Percentiles rank a stretch among this genome's conserved stretches.
phyloP scores from a whole-genome alignment of 1,140 invertebrate species.

The Cheumatopsyche charites region DNA sequence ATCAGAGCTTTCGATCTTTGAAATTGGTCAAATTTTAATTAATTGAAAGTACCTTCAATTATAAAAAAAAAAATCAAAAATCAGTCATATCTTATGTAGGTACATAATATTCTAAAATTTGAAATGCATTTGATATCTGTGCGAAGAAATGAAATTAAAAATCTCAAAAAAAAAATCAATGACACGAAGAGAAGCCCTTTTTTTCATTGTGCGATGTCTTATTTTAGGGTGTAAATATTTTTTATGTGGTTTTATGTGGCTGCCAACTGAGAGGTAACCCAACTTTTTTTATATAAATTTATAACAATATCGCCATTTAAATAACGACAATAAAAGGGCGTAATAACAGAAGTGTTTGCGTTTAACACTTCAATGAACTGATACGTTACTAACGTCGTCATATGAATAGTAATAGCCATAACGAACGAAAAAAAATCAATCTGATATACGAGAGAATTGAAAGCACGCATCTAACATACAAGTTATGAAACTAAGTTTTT shows the following conservation, averaged over 20 bases:
- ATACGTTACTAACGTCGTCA: not conserved
- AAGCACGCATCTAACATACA: too few relatives aligned
- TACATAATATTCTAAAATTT: too few relatives aligned
- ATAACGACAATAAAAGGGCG: conserved; percentile 11
- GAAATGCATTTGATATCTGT: too few relatives aligned
- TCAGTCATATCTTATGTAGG: too few relatives aligned
- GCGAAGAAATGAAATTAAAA: conserved; percentile 8
- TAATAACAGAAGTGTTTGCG: conserved; percentile 18
- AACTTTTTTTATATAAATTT: conserved; percentile 8
- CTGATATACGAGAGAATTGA: too few relatives aligned
- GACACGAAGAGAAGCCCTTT: too few relatives aligned
- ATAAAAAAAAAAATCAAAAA: too few relatives aligned
- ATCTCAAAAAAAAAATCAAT: not conserved
- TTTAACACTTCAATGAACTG: conserved; percentile 22
- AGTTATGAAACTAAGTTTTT: not conserved
- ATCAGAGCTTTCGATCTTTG: too few relatives aligned
- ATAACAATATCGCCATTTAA: not conserved
- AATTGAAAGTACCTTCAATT: too few relatives aligned
- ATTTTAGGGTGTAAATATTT: conserved; percentile 24
- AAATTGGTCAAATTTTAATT: too few relatives aligned
- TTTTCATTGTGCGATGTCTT: not conserved
- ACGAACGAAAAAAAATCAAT: too few relatives aligned
- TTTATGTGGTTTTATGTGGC: not conserved
- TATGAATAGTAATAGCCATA: too few relatives aligned
- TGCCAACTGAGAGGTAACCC: not conserved